Conservation (phyloP, 1,140 invertebrate genomes). For the Scaptodrosophila lebanonensis region DNA sequence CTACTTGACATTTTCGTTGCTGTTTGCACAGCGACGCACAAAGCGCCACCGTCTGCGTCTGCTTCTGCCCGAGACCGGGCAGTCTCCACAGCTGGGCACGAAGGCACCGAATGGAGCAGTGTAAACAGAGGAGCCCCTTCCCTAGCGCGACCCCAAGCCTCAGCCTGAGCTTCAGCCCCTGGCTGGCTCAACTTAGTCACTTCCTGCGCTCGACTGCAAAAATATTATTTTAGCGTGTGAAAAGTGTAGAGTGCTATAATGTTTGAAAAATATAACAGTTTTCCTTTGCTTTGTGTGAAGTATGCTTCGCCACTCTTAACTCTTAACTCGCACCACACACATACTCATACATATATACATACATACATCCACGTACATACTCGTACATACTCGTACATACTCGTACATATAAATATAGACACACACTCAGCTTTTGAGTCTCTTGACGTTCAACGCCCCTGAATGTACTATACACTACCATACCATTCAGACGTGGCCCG, state of each 20-base stretch:
- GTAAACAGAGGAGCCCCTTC: constrained; percentile 27
- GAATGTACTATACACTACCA: constrained; percentile 1
- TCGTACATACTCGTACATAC: constrained; percentile 1
- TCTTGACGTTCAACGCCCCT: constrained; percentile 28
- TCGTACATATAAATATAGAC: too few relatives aligned
- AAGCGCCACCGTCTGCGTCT: constrained; percentile 22
- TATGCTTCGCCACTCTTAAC: too few relatives aligned
- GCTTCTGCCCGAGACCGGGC: neutral
- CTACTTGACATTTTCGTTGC: constrained; percentile 66
- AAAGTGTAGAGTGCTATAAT: constrained; percentile 74
- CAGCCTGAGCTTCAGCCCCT: too few relatives aligned
- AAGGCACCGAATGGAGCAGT: constrained; percentile 35
- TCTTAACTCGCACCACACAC: constrained; percentile 12
- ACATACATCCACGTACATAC: neutral
- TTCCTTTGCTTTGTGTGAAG: constrained; percentile 1
- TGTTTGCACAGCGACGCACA: constrained; percentile 56
- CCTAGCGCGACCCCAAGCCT: neutral
- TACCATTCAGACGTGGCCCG: constrained; percentile 38
- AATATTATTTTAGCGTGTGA: constrained; percentile 74
- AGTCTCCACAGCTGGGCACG: neutral
- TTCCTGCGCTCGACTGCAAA: constrained; percentile 28
- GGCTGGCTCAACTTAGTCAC: too few relatives aligned
- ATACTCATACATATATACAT: constrained; percentile 16
- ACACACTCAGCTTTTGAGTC: too few relatives aligned
- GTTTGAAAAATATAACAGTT: constrained; percentile 62